Evolutionary conservation across 2,113 vertebrate genomes (phyloP).

Genomic region (Daubentonia madagascariensis): DNA sequence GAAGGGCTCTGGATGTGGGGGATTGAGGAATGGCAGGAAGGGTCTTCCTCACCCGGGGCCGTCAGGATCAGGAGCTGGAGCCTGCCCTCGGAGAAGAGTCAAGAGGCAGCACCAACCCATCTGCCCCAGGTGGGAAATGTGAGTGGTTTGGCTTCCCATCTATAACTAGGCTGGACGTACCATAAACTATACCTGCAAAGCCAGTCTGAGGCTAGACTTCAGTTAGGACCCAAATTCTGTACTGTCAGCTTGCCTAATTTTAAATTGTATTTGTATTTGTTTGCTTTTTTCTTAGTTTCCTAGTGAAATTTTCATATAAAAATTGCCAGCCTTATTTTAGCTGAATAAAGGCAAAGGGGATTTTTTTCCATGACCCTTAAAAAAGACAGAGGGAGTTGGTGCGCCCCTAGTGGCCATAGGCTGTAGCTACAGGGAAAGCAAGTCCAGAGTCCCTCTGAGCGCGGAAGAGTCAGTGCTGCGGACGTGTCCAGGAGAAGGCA

Average conservation of each 20-base stretch:
- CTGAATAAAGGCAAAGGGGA: not conserved
- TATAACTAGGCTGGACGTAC: not conserved
- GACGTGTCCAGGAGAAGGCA: not conserved
- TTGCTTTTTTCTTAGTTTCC: conserved; percentile 9
- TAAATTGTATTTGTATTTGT: not conserved
- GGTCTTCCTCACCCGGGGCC: not conserved
- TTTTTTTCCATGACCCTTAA: not conserved
- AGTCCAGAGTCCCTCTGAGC: accelerated
- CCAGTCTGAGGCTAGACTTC: not conserved
- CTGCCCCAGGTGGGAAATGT: not conserved
- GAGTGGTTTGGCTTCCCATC: not conserved
- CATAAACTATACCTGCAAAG: not conserved
- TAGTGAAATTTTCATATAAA: conserved; percentile 9
- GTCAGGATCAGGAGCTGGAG: not conserved
- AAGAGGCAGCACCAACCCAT: not conserved
- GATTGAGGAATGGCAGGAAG: not conserved
- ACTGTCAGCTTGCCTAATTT: not conserved
- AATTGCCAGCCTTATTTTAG: conserved; percentile 9
- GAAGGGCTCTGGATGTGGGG: not conserved
- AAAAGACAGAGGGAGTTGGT: not conserved
- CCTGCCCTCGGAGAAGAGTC: not conserved
- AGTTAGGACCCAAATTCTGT: not conserved
- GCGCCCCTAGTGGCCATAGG: not conserved
- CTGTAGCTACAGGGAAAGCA: not conserved
- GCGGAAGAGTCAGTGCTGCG: too few relatives aligned